Evolutionary conservation across 37 sponge, comb jelly and placozoan species (phyloP), one percentile per base, ranked within the genome.

Genomic region (Cladorhizidae sp.): DNA sequence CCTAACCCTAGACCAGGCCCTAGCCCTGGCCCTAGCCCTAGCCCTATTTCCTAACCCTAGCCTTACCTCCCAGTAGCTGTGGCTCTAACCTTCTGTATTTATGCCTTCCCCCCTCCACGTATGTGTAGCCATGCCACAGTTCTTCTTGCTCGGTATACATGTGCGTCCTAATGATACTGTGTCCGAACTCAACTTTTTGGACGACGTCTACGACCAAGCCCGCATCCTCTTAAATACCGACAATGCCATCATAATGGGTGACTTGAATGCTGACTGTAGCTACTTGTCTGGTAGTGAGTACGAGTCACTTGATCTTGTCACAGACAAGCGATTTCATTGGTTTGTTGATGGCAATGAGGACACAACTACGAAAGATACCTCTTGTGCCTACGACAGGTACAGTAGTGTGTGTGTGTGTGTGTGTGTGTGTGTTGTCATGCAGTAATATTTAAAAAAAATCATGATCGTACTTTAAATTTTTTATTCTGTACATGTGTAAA

Each of bases 231-330:
- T 78, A 41, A 72, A 70, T 0, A 87, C 73, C 0, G 7, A 43
- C 7, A 75, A 62, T 26, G 88, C 33, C 84, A 3, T 67, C 89
- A 69, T 96, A 40, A 35, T 93, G 73, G 99, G 99, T 14, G 99
- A 98, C 56, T 75, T 98, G 39, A 98, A 96, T 76, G 99, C 94
- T 26, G 99, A 87, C 79, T 98, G 99, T 45, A 72, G 22, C 43
- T 64, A 64, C 32, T 32, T 77, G 21, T 77, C 78, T 15, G 40
- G 40, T 26, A 41, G 12, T 22, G 35, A 70, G 38, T 84, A 79
- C 22, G 22, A 80, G 3, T 23, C 37, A 3, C 78, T 98, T 22
- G 20, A 58, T 0, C 67, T 98, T 67, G 62, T 81, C 31, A 67
- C 51, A 17, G 90, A 98, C 45, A 33, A 69, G 18, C 33, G 75